phyloP scores from a whole-genome alignment of 2,113 vertebrate genomes.

The Notothenia rossii region DNA sequence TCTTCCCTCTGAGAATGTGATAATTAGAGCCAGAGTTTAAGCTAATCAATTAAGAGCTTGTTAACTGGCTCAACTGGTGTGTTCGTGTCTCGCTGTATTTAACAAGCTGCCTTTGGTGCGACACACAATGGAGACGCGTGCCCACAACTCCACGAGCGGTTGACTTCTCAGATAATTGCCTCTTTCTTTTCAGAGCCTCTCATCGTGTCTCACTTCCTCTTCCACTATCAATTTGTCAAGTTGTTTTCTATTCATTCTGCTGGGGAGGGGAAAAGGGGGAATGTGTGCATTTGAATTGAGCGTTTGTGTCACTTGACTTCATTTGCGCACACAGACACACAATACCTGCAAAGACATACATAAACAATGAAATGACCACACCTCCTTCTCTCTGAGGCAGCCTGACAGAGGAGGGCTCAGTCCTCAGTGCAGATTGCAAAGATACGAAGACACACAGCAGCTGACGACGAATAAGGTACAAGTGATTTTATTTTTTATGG shows the following conservation, averaged over 20 bases:
- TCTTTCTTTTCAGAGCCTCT: slow-evolving; percentile 60
- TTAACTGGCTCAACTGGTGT: slow-evolving; percentile 73
- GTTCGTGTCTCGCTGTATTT: slow-evolving; percentile 69
- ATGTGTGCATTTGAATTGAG: slow-evolving; percentile 42
- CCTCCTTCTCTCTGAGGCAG: slow-evolving; percentile 33
- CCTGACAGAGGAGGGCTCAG: slow-evolving; percentile 9
- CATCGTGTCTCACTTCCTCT: slow-evolving; percentile 58
- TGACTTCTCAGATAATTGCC: slow-evolving; percentile 84
- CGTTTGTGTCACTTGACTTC: slow-evolving; percentile 56
- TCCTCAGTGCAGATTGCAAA: slow-evolving; percentile 28
- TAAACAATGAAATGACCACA: slow-evolving; percentile 21
- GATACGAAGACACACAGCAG: slow-evolving; percentile 24
- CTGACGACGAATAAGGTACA: slow-evolving; percentile 58
- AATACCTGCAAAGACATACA: slow-evolving; percentile 24
- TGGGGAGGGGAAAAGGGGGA: not conserved
- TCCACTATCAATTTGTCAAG: slow-evolving; percentile 42
- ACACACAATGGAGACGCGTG: slow-evolving; percentile 74
- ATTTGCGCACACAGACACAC: slow-evolving; percentile 36
- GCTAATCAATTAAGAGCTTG: slow-evolving; percentile 79
- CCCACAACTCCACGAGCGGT: slow-evolving; percentile 65
- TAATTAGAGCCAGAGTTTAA: slow-evolving; percentile 83
- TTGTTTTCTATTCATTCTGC: slow-evolving; percentile 43
- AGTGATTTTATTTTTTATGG: not conserved
- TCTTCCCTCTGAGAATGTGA: slow-evolving; percentile 84
- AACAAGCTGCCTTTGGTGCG: slow-evolving; percentile 78